Percentiles rank a stretch among this genome's conserved stretches.
phyloP scores from a whole-genome alignment of 2,113 vertebrate genomes.

The Oreocharis arfaki region DNA sequence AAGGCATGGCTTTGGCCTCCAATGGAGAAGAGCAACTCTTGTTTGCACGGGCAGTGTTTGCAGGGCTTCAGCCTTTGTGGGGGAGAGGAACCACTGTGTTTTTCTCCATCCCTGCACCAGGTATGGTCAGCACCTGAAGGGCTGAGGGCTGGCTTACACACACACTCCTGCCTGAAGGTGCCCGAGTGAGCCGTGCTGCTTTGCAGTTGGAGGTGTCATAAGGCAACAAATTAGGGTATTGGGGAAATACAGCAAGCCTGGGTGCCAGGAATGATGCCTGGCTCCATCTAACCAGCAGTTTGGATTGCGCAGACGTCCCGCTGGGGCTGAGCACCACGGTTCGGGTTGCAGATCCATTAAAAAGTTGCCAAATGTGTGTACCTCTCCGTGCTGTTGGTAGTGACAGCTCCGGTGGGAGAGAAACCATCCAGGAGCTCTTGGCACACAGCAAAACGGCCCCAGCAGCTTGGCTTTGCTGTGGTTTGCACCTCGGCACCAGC shows the following conservation, averaged over 20 bases:
- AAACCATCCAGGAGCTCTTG: neutral
- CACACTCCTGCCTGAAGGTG: neutral
- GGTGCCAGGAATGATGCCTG: neutral
- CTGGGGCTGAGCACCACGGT: neutral
- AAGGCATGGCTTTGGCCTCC: neutral
- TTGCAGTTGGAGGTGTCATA: neutral
- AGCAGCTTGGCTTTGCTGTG: neutral
- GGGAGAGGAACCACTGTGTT: neutral
- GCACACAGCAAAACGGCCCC: fast-evolving
- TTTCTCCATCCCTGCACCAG: neutral
- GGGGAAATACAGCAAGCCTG: conserved; percentile 9
- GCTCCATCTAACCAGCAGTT: neutral
- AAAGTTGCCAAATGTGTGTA: neutral
- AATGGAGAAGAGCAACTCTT: neutral
- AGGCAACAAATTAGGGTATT: conserved; percentile 4
- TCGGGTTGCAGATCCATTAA: neutral
- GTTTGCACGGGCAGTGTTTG: neutral
- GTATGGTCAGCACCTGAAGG: neutral
- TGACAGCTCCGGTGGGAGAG: neutral
- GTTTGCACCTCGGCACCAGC: neutral
- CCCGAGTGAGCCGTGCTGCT: neutral
- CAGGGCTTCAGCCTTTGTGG: neutral
- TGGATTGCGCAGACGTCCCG: fast-evolving
- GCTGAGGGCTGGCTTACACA: neutral
- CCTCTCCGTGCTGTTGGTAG: neutral